These are phyloP conservation scores for Spea multiplicata DNA, from an alignment of 2,113 vertebrate species.

Conservation along the genomic window DNA sequence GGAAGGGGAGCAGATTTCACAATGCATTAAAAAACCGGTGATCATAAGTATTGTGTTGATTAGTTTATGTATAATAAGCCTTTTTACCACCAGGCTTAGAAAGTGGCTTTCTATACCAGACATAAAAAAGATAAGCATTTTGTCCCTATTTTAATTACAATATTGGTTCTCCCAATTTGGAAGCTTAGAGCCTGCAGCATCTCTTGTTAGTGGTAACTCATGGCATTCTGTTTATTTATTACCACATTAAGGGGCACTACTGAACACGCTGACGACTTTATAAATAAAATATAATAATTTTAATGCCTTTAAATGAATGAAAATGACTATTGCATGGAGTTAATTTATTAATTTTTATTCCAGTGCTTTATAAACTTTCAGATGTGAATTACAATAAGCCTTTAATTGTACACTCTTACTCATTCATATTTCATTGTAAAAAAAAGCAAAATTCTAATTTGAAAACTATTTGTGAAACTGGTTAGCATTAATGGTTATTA, in stretches of 20 bases:
- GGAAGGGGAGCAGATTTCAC: too few relatives aligned
- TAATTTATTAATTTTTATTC: not conserved
- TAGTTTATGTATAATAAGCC: too few relatives aligned
- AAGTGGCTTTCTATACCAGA: too few relatives aligned
- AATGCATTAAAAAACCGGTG: too few relatives aligned
- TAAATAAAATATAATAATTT: not conserved
- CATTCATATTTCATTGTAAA: not conserved
- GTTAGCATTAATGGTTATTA: not conserved
- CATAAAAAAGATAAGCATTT: too few relatives aligned
- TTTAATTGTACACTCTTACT: not conserved
- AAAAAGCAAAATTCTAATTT: not conserved
- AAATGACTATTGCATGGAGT: not conserved
- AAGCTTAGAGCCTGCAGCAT: too few relatives aligned
- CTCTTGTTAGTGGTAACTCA: not conserved
- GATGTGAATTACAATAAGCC: not conserved
- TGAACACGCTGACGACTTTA: not conserved
- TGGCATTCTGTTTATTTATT: not conserved
- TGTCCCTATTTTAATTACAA: too few relatives aligned
- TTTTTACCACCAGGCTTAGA: too few relatives aligned
- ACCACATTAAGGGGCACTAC: not conserved
- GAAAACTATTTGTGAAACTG: not conserved
- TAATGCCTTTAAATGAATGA: not conserved
- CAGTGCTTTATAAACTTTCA: not conserved
- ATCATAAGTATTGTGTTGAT: too few relatives aligned
- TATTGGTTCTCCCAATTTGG: too few relatives aligned